Base-by-base conservation (phyloP, 1,140 invertebrate species). In the Bombus waltoni region DNA sequence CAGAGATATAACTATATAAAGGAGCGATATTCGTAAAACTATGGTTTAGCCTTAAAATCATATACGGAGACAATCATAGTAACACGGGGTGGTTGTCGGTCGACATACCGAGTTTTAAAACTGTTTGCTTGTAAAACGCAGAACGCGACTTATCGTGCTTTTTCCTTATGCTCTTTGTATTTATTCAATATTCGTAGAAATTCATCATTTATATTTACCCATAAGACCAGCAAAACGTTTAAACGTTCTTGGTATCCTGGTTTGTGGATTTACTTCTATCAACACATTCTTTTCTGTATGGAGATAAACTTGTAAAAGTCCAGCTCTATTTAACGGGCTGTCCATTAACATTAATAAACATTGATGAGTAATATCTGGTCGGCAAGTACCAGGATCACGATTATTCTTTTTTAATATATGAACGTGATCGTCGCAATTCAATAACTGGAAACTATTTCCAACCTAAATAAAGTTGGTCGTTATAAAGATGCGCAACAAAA, bases 241-340 rank as follows among this genome's bases (percentile, higher is more conserved):
- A 93, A 99, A 99, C 25, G 99, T 99, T 91, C 99, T 96, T 2
- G 99, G 99, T 93, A 99, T 99, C 93, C 99, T 97, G 15, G 99
- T 99, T 95, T 99, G 99, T 71, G 99, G 99, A 96, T 99, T 99
- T 40, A 99, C 97, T 97, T 99, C 99, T 92, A 99, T 99, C 0
- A 99, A 95, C 70, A 99, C 98, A 97, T 99, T 99, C 93, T 98
- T 98, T 91, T 97, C 98, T 65, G 99, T 99, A 89, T 98, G 98
- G 86, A 99, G 96, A 93, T 99, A 99, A 1, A 99, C 98, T 96
- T 98, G 98, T 28, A 98, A 94, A 18, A 98, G 94, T 28, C 98
- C 98, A 81, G 98, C 98, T 91, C 98, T 95, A 92, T 99, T 99
- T 28, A 99, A 95, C 0, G 99, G 99, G 91, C 98, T 99, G 93